Evolutionary conservation across 2,113 vertebrate genomes (phyloP).

Genomic region (Otolemur garnettii): DNA sequence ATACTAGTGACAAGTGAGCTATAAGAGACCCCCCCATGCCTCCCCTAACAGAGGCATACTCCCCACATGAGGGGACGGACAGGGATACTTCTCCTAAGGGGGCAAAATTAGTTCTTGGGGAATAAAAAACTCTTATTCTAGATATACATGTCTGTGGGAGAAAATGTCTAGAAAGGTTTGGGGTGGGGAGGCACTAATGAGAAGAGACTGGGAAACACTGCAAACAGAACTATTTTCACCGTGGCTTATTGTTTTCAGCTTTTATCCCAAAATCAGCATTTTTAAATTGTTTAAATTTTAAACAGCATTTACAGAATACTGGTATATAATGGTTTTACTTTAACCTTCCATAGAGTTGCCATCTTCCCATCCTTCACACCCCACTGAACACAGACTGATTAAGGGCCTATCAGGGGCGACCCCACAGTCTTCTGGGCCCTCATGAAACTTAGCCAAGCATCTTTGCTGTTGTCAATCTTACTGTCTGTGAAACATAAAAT

Average conservation of each 20-base stretch:
- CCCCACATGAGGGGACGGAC: neutral
- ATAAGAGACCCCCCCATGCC: too few species aligned
- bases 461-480: neutral
- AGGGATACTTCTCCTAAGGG: neutral
- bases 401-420: rapidly evolving
- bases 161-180: neutral
- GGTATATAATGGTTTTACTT: neutral
- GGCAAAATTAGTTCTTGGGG: neutral
- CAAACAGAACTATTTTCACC: neutral
- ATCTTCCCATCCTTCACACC: neutral
- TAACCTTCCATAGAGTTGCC: neutral
- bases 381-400: neutral
- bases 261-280: neutral
- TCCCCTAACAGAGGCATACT: neutral
- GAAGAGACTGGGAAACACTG: neutral
- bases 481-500: neutral
- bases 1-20: neutral
- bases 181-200: neutral
- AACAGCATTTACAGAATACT: neutral
- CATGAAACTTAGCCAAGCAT: rapidly evolving
- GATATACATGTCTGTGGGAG: too few species aligned
- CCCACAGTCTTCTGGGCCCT: rapidly evolving
- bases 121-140: neutral
- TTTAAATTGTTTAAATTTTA: neutral
- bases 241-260: neutral